Evolutionary conservation across 2,113 vertebrate species (phyloP), one percentile per base, ranked within the genome.

Genomic region (Crotalus helleri): DNA sequence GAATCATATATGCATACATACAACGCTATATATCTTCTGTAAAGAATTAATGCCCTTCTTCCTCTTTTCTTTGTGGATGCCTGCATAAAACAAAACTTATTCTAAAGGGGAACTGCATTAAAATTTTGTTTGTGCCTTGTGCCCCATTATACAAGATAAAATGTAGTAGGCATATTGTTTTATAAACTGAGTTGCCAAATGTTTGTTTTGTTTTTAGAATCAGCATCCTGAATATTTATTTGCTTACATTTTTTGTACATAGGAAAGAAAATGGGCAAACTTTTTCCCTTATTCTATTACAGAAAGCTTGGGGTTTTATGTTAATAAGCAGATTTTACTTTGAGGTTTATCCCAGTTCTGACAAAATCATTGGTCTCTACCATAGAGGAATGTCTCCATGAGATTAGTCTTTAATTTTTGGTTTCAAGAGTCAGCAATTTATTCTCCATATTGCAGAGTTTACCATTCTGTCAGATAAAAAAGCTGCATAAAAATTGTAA

Each of bases 401-500:
- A 29, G 6, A 44, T 46, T 49, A 46, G 24, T n/a, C 3, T 46
- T 64, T 61, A 8, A 5, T 33, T 49, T 90, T 15, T 49, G 44
- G 6, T 90, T 61, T 64, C 24, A 64, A 46, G 12, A 51, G 58
- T 64, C 61, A n/a, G 59, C 61, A 90, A 74, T 53, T 19, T 39
- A 39, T 4, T 2, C 24, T 23, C 91, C 4, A 12, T 0, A 74
- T 49, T 49, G 29, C 24, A 94, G 15, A 5, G 59, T n/a, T 0
- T 89, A 61, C 85, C 91, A 92, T 15, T 93, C 11, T 61, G 10
- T 55, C 88, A 94, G 69, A 81, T 91, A 90, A 39, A 87, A 93
- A 93, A 92, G 29, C n/a, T 49, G 23, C 19, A 21, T 85, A 58
- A 26, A 51, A 81, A 81, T 44, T 8, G 3, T 39, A 89, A 91